Conservation (phyloP, 2,113 vertebrate genomes). For the Laticauda laticaudata region DNA sequence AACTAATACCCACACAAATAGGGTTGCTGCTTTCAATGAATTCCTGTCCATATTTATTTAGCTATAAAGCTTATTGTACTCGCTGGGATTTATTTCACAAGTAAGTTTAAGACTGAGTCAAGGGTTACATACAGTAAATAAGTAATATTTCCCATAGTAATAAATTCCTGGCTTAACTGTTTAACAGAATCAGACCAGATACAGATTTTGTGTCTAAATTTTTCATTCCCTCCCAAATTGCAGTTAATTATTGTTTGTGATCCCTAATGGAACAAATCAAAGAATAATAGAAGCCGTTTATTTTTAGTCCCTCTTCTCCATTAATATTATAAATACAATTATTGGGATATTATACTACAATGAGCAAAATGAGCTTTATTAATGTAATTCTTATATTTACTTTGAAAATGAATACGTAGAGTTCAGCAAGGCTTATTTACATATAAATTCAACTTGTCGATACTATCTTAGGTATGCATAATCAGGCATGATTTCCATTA, state of each 20-base stretch:
- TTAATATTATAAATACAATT: not conserved
- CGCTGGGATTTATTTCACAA: not conserved
- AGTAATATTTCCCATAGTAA: not conserved
- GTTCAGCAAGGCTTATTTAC: not conserved
- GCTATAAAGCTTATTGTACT: not conserved
- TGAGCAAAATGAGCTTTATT: not conserved
- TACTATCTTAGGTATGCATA: not conserved
- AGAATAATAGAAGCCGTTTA: not conserved
- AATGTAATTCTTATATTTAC: not conserved
- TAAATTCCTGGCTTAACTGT: not conserved
- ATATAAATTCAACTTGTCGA: not conserved
- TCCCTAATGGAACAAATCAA: not conserved
- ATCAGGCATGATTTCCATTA: not conserved
- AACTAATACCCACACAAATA: not conserved
- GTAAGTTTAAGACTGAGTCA: not conserved
- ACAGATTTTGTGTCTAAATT: not conserved
- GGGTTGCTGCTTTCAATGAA: not conserved
- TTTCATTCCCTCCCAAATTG: not conserved
- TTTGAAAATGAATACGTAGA: not conserved
- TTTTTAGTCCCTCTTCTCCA: not conserved
- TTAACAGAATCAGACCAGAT: not conserved
- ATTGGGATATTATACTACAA: not conserved
- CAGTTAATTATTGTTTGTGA: not conserved
- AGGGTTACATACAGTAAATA: not conserved
- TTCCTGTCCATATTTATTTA: not conserved